A percentile compares a stretch with the other conserved stretches of the same genome.
phyloP scores from a whole-genome alignment of 1,140 invertebrate genomes.

The Lanistes nyassanus region DNA sequence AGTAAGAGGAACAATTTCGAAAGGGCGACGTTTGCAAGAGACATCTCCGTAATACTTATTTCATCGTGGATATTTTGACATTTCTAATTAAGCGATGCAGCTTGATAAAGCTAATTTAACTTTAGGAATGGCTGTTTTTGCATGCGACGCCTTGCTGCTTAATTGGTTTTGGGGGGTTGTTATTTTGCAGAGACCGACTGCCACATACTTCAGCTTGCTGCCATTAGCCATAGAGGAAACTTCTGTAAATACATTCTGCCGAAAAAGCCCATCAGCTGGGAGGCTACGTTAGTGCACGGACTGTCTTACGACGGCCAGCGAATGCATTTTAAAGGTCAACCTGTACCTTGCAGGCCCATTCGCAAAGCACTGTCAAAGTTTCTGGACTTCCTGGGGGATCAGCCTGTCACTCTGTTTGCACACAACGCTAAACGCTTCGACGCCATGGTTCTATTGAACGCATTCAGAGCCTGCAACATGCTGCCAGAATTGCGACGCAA shows the following conservation, averaged over 20 bases:
- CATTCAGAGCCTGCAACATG: neutral
- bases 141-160: too few relatives aligned
- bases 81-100: too few relatives aligned
- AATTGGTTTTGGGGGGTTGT: too few relatives aligned
- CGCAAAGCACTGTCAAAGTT: neutral
- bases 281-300: neutral
- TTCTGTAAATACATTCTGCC: neutral
- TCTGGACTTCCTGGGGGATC: slow-evolving; percentile 8
- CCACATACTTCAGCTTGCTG: too few relatives aligned
- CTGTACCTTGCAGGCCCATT: neutral
- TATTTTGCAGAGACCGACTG: too few relatives aligned
- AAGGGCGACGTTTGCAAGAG: too few relatives aligned
- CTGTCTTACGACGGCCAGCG: neutral
- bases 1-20: too few relatives aligned
- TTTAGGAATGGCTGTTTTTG: too few relatives aligned
- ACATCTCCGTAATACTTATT: too few relatives aligned
- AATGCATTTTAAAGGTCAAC: neutral
- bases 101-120: too few relatives aligned
- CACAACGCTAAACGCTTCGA: slow-evolving; percentile 13
- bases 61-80: too few relatives aligned
- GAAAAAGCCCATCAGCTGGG: neutral
- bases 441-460: slow-evolving; percentile 2
- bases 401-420: neutral
- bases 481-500: neutral
- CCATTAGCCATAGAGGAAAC: too few relatives aligned